Evolutionary conservation across 2,888 invertebrate species (phyloP), one percentile per base, ranked within the genome.

Genomic region (Diarsia mendica): DNA sequence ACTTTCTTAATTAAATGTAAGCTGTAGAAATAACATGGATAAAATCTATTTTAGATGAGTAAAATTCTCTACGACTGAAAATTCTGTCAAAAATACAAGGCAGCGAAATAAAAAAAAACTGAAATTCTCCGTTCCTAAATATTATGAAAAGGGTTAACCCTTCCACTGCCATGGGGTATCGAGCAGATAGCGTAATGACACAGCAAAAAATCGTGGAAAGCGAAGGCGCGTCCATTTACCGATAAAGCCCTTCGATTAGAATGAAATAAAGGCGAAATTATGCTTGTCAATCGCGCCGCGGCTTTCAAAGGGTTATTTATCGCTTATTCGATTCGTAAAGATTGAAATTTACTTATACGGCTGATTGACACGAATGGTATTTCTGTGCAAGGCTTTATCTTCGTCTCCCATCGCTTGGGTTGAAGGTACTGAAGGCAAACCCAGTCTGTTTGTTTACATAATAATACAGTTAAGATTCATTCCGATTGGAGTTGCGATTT

Each of bases 281-380:
- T 72, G 49, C 67, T 73, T 83, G 82, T 68, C 65, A 77, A 73
- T 67, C 64, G 67, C 61, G 64, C 69, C 74, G 67, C 79, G 67
- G 75, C 86, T 67, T 82, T 82, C 67, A 66, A 82, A 85, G 71
- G 83, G 77, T 85, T 86, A 86, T 87, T 87, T 87, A 87, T 78
- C 55, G 76, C 73, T 69, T 75, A 84, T 69, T 75, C 70, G 66
- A 81, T 87, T 77, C 80, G 76, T 87, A 79, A 85, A 85, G 78
- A 84, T 80, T 84, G 72, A 79, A 77, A 72, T 84, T 85, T 84
- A 84, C 88, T 77, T 86, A 83, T 86, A 87, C 82, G 77, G 68
- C 77, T 86, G 84, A 85, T 86, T 85, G 84, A 85, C 88, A 82
- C 61, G 86, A 85, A 81, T 83, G 68, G 79, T 72, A 83, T 83